Percentiles rank a stretch among this genome's conserved stretches.
Evolutionary conservation across 2,888 invertebrate genomes (phyloP).

Genomic region (Crocallis elinguaria): DNA sequence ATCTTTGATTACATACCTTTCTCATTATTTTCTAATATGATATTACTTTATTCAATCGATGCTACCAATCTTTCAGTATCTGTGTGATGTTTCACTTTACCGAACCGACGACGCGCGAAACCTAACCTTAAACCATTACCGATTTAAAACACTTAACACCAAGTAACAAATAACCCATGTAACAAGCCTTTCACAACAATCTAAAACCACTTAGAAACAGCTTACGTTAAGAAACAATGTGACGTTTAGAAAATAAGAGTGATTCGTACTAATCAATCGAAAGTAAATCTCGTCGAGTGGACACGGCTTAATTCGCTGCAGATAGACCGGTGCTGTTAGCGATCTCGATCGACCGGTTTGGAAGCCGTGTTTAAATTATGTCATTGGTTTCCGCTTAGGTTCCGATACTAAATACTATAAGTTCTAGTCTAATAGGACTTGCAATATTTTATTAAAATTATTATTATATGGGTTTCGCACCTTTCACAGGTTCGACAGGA

Average conservation of each 20-base stretch:
- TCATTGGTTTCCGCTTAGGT: constrained; percentile 12
- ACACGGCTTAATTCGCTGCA: constrained; percentile 18
- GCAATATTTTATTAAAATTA: no score
- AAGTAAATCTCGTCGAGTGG: constrained; percentile 32
- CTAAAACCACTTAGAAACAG: constrained; percentile 13
- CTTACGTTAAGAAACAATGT: constrained; percentile 12
- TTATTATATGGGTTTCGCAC: no score
- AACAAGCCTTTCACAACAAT: constrained; percentile 16
- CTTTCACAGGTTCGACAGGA: no score
- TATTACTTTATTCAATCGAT: no score
- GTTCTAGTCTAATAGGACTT: no score
- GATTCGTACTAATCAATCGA: constrained; percentile 33
- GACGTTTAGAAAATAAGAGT: constrained; percentile 30
- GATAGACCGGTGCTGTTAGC: constrained; percentile 1
- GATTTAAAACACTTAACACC: neutral
- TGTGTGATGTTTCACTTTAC: no score
- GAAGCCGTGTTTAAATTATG: constrained; percentile 15
- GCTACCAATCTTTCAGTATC: no score
- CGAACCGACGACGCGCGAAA: no score
- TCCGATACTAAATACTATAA: constrained; percentile 5
- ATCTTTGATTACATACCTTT: no score
- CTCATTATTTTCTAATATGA: no score
- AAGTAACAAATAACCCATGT: neutral
- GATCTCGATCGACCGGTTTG: constrained; percentile 17
- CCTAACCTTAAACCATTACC: no score